phyloP scores from a whole-genome alignment of 23 tunicate species.

The Styela clava region DNA sequence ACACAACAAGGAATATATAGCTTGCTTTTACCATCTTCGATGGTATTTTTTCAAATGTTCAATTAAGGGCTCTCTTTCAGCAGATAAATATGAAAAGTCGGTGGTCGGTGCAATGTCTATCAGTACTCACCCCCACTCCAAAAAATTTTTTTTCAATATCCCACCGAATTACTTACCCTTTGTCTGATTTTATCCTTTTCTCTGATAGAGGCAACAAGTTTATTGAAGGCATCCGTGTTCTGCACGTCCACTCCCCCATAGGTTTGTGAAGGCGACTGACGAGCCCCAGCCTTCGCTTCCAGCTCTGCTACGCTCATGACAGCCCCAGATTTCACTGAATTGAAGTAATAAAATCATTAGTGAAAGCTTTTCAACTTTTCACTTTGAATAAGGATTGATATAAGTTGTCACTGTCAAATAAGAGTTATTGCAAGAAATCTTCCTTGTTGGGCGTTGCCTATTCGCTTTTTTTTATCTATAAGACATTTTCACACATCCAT shows the following conservation, averaged over 20 bases:
- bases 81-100: too few relatives aligned
- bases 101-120: too few relatives aligned
- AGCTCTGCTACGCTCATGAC: conserved; percentile 26
- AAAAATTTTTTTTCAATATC: too few relatives aligned
- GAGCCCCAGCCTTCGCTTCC: conserved; percentile 19
- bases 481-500: too few relatives aligned
- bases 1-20: too few relatives aligned
- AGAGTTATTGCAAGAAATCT: too few relatives aligned
- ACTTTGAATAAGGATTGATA: neutral
- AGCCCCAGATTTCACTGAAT: conserved; percentile 28
- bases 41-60: too few relatives aligned
- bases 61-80: too few relatives aligned
- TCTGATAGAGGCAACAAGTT: conserved; percentile 58
- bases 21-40: too few relatives aligned
- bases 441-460: too few relatives aligned
- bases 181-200: conserved; percentile 65
- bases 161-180: conserved; percentile 61
- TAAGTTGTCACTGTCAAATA: neutral
- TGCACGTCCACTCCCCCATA: conserved; percentile 41
- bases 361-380: neutral
- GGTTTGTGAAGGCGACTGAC: conserved; percentile 3
- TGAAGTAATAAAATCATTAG: neutral
- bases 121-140: too few relatives aligned
- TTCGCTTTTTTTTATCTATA: too few relatives aligned
- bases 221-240: conserved; percentile 69